Base-by-base conservation (phyloP, 35 echinoderm and acorn worm genomes). In the Apostichopus parvimensis region DNA sequence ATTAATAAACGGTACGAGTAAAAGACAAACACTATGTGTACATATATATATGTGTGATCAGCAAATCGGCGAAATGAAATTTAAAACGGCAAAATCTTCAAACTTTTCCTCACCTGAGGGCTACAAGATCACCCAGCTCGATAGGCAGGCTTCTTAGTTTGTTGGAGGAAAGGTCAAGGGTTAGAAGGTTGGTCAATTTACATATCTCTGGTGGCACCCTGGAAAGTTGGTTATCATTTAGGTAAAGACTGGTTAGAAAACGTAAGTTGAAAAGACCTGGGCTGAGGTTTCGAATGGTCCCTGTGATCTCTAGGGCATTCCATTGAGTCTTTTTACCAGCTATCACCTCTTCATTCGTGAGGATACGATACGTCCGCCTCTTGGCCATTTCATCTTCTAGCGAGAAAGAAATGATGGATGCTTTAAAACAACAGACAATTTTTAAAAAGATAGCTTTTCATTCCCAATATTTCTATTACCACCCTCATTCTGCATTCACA, bases 261-360 rank as follows among this genome's bases (percentile, higher is more conserved):
- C 93, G 82, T 22, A 99, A 79, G 65, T 89, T 93, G 95, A 95
- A 99, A 72, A 99, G 90, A 71, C 90, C 87, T 22, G 97, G 97
- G 90, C 97, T 99, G 64, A 99, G 84, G 80, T 99, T 99, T 22
- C 97, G 97, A 60, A 99, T 95, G 82, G 97, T 99, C 53, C 97
- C 97, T 75, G 94, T 93, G 54, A 99, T 96, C 85, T 99, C 97
- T 54, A 99, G 73, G 60, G 91, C 95, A 88, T 94, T 91, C 95
- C 95, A 96, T 68, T 94, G 91, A 10, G 97, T 83, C 87, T 95
- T 95, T 77, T 99, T 99, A 77, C 97, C 97, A 18, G 88, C 88
- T 59, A 95, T 92, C 93, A 99, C 91, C 93, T 99, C 95, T 8
- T 99, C 97, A 21, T 93, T 93, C 11, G 97, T 92, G 83, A 99